Conservation (phyloP, 2,113 vertebrate species). For the Channa maculata region DNA sequence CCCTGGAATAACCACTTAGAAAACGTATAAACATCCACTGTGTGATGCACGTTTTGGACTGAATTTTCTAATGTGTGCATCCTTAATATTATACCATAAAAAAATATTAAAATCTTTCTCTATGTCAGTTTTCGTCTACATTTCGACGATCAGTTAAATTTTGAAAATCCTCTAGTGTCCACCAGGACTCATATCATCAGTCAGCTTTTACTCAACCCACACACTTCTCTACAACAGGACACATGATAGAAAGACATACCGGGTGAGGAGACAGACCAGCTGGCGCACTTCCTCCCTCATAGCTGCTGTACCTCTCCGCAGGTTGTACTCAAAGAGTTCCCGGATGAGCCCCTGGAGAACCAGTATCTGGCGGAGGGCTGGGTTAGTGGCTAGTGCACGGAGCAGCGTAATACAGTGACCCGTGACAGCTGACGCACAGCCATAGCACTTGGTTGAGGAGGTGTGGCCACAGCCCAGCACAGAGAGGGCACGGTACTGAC, state of each 20-base stretch:
- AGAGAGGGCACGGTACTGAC: conserved; percentile 94
- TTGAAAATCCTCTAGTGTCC: no score
- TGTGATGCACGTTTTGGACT: no score
- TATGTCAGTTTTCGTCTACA: no score
- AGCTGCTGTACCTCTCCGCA: conserved; percentile 90
- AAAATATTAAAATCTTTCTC: no score
- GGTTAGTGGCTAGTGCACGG: conserved; percentile 94
- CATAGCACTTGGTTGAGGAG: conserved; percentile 96
- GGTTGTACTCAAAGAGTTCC: conserved; percentile 97
- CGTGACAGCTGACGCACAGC: conserved; percentile 95
- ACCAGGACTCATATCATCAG: no score
- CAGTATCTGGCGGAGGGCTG: conserved; percentile 94
- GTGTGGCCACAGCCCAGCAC: conserved; percentile 97
- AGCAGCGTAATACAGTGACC: conserved; percentile 98
- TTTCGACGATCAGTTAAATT: no score
- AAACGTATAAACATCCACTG: no score
- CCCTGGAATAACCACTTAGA: no score
- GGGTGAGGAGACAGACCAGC: conserved; percentile 97
- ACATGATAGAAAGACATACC: conserved; percentile 77
- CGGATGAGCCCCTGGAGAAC: conserved; percentile 97
- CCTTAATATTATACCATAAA: no score
- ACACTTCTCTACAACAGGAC: not conserved
- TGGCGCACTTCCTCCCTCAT: conserved; percentile 98
- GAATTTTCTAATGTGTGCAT: no score
- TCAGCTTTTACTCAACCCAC: not conserved